Evolutionary conservation across 1,140 invertebrate species (phyloP), one percentile per base, ranked within the genome.

Genomic region (Stegodyphus dumicola): DNA sequence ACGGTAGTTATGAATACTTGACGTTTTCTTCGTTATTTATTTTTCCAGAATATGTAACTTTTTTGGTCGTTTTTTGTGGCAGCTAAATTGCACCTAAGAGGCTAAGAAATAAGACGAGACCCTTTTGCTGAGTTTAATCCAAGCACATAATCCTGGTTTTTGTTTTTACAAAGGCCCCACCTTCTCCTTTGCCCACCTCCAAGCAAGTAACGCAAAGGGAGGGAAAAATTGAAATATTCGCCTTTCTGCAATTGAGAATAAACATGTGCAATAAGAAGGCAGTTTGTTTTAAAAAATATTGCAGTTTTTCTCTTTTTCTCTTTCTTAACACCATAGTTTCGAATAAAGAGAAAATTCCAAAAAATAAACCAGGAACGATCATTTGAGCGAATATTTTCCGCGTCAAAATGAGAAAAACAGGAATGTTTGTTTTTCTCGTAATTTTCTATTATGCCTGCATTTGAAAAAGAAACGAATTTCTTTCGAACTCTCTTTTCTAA

Each of bases 151-250:
- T 75, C 73, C 54, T 56, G 52, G 52, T 56, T 75, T 75, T 56
- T 75, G 54, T 13, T 75, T 56, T 33, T 33, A 33, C 33, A 33
- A 33, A 33, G 33, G 33, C 3, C 33, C 33, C 51, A 74, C 52
- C 71, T n/a, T 64, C 7, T 15, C 54, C 33, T 60, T 60, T 15
- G 9, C 56, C 33, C 33, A 33, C 3, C 33, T 33, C 33, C 33
- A 60, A 60, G 56, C 56, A 60, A 15, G 56, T 1, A 75, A 54
- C 73, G 52, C 9, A 71, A 18, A 33, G 18, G 18, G 33, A 33
- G 33, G 33, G 33, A 60, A 75, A 75, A 56, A 18, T 56, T 75
- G 54, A 75, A 75, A 75, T 60, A 75, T 75, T 56, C 56, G 53
- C 54, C 54, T 60, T 60, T 49, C 53, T 60, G 11, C 53, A 75